phyloP scores from a whole-genome alignment of 2,113 vertebrate genomes.

The Chaetodon trifascialis region DNA sequence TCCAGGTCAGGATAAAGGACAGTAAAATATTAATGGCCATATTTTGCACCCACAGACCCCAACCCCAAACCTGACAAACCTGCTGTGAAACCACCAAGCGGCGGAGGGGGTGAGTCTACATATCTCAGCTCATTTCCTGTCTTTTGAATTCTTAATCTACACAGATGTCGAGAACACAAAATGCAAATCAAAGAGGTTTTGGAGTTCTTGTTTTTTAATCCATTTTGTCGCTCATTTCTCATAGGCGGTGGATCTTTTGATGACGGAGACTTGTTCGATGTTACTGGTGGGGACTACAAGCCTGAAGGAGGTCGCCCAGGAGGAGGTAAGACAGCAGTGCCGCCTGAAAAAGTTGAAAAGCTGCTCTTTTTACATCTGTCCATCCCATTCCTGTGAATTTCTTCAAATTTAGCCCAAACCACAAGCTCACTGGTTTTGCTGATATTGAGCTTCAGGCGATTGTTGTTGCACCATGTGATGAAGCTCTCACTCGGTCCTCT shows the following conservation, averaged over 20 bases:
- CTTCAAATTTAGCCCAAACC: no score
- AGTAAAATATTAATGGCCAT: no score
- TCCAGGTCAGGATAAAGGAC: no score
- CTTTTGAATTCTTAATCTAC: no score
- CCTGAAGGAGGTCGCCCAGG: constrained; percentile 70
- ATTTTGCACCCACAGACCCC: constrained; percentile 41
- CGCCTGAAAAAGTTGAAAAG: background rate
- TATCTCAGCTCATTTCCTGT: background rate
- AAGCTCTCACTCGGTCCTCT: no score
- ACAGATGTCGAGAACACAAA: no score
- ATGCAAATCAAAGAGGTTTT: no score
- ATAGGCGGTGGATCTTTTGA: constrained; percentile 67
- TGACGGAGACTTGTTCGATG: constrained; percentile 58
- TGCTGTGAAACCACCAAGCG: constrained; percentile 4
- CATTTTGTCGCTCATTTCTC: background rate
- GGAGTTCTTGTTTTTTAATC: background rate
- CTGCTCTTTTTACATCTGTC: no score
- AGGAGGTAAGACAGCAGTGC: constrained; percentile 42
- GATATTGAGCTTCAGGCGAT: no score
- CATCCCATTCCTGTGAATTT: no score
- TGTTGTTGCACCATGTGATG: no score
- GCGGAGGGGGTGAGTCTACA: constrained; percentile 66
- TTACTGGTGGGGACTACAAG: constrained; percentile 47
- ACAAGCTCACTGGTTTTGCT: no score
- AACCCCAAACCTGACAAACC: constrained; percentile 65